A percentile compares a stretch with the other conserved stretches of the same genome.
These are phyloP conservation scores for Oscheius sp. DNA, from an alignment of 2,888 invertebrate genomes.

Conservation along the genomic window DNA sequence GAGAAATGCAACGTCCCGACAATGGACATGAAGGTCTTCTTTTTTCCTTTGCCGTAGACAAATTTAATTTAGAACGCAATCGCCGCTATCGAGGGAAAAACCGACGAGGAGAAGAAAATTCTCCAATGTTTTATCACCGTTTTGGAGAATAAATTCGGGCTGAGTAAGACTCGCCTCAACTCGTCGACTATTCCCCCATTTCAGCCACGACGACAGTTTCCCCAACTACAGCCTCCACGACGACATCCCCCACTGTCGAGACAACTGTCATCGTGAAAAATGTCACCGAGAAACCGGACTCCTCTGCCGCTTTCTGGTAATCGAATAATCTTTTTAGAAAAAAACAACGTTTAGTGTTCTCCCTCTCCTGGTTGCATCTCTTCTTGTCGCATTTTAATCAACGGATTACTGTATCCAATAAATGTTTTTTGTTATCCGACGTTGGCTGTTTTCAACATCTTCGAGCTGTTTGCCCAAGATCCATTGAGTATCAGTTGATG, in stretches of 20 bases:
- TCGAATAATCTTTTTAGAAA: too few species aligned
- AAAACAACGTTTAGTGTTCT: background rate
- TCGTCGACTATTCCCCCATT: too few species aligned
- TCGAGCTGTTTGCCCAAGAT: too few species aligned
- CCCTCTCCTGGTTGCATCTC: background rate
- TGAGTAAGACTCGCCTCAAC: conserved; percentile 13
- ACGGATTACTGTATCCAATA: background rate
- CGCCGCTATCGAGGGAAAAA: background rate
- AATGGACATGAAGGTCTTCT: conserved; percentile 4
- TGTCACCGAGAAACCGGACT: background rate
- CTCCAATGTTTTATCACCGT: background rate
- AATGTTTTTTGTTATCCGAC: background rate
- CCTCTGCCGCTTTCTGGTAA: background rate
- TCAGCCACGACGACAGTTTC: too few species aligned
- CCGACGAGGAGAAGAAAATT: conserved; percentile 16
- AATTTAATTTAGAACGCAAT: background rate
- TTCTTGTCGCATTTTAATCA: background rate
- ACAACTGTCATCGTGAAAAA: background rate
- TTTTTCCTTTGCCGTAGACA: too few species aligned
- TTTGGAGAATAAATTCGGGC: conserved; percentile 7
- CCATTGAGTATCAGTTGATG: too few species aligned
- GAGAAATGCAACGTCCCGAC: conserved; percentile 13
- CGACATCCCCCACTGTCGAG: background rate
- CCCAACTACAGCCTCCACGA: background rate
- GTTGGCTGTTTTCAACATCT: too few species aligned